These are phyloP conservation scores for Cecropterus lyciades DNA, from an alignment of 1,140 invertebrate genomes.

Conservation along the genomic window DNA sequence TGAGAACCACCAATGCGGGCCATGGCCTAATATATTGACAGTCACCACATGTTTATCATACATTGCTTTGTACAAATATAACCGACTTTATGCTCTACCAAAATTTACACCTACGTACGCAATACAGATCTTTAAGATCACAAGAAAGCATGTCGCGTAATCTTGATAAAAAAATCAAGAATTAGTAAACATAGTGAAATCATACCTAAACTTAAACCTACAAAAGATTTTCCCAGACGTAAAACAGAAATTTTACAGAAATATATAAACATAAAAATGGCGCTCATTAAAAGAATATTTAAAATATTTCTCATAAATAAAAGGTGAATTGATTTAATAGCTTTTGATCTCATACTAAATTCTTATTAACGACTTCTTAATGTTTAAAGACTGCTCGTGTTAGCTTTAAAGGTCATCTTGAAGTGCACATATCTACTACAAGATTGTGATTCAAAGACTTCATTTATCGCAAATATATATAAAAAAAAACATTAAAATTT, in stretches of 20 bases:
- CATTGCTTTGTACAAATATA: constrained; percentile 6
- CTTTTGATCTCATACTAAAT: background rate
- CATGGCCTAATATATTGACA: constrained; percentile 36
- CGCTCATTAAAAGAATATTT: constrained; percentile 8
- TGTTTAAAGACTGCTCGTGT: no score
- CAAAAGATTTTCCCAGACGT: background rate
- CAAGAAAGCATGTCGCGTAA: background rate
- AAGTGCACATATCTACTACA: no score
- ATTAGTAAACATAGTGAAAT: background rate
- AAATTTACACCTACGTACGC: constrained; percentile 8
- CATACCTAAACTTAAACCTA: background rate
- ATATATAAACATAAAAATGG: constrained; percentile 15
- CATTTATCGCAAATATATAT: no score
- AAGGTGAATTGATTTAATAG: constrained; percentile 1
- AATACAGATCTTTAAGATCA: constrained; percentile 2
- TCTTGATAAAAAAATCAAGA: background rate
- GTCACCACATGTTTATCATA: constrained; percentile 30
- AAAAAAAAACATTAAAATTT: no score
- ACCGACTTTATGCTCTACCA: background rate
- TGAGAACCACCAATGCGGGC: constrained; percentile 67
- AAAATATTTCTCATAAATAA: background rate
- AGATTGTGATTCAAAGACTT: no score
- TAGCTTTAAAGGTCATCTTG: no score
- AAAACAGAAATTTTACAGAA: background rate
- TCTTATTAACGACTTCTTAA: no score